Conservation (phyloP, 2,888 invertebrate genomes). For the Drosophila sordidapex region DNA sequence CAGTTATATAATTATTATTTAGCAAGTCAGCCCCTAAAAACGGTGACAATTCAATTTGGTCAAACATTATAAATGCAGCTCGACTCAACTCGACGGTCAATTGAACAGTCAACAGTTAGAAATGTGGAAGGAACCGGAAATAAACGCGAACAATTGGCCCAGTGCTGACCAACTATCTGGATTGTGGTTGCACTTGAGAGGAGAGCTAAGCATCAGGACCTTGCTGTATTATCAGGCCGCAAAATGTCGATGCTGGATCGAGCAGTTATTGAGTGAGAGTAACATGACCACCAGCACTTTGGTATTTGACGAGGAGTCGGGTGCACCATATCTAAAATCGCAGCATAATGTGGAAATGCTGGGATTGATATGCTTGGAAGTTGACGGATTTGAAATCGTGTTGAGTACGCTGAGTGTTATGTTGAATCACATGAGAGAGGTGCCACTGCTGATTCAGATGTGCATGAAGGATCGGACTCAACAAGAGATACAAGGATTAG, state of each 20-base stretch:
- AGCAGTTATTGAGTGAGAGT: conserved; percentile 17
- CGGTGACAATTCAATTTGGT: conserved; percentile 23
- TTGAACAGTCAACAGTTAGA: conserved; percentile 10
- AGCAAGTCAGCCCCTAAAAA: conserved; percentile 39
- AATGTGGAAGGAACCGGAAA: conserved; percentile 24
- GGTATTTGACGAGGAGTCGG: conserved; percentile 28
- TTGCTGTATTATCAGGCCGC: conserved; percentile 40
- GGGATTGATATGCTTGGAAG: conserved; percentile 32
- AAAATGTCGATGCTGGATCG: conserved; percentile 43
- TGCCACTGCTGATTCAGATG: conserved; percentile 46
- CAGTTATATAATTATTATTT: not conserved
- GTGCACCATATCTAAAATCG: conserved; percentile 12
- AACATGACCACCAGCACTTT: conserved; percentile 16
- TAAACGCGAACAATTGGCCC: not conserved
- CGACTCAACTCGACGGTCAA: not conserved
- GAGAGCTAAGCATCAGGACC: conserved; percentile 32
- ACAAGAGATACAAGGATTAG: not conserved
- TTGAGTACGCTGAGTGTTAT: conserved; percentile 32
- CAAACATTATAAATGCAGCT: conserved; percentile 13
- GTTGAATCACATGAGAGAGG: conserved; percentile 51
- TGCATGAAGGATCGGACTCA: conserved; percentile 14
- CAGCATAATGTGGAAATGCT: conserved; percentile 38
- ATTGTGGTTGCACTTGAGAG: conserved; percentile 45
- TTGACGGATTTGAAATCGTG: not conserved
- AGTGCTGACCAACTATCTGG: conserved; percentile 6